These are phyloP conservation scores for Phylloscopus trochiloides DNA, from an alignment of 2,113 vertebrate species.

Conservation along the genomic window DNA sequence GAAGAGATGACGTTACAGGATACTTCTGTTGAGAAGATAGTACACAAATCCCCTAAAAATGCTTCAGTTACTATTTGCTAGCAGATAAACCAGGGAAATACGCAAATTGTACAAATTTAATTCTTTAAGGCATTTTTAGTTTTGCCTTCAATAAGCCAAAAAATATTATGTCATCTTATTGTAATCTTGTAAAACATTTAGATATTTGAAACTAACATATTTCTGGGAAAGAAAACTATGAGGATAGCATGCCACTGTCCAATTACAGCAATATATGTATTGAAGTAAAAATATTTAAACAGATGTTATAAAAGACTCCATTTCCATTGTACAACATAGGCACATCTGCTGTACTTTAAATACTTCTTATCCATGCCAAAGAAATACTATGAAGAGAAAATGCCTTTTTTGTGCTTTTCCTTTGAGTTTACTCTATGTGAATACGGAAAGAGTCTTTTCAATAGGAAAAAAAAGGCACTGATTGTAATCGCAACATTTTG, in stretches of 20 bases:
- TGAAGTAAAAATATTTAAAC: constrained; percentile 29
- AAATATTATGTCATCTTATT: background rate
- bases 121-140: background rate
- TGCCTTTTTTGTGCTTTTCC: constrained; percentile 24
- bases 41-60: background rate
- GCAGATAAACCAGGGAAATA: background rate
- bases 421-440: constrained; percentile 39
- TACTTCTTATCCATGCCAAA: constrained; percentile 19
- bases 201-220: background rate
- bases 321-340: background rate
- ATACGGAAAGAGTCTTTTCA: background rate
- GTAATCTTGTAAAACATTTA: background rate
- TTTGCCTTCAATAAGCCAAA: background rate
- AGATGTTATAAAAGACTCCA: background rate
- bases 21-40: background rate
- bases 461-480: constrained; percentile 30
- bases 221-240: background rate
- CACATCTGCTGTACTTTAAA: constrained; percentile 36
- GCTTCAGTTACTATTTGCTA: background rate
- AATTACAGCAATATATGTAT: background rate
- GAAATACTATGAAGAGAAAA: constrained; percentile 1
- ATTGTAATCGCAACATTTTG: constrained; percentile 4
- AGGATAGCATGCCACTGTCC: background rate
- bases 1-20: background rate
- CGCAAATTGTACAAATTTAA: background rate